Evolutionary conservation across 2,113 vertebrate species (phyloP), one percentile per base, ranked within the genome.

Genomic region (Indicator maculatus): DNA sequence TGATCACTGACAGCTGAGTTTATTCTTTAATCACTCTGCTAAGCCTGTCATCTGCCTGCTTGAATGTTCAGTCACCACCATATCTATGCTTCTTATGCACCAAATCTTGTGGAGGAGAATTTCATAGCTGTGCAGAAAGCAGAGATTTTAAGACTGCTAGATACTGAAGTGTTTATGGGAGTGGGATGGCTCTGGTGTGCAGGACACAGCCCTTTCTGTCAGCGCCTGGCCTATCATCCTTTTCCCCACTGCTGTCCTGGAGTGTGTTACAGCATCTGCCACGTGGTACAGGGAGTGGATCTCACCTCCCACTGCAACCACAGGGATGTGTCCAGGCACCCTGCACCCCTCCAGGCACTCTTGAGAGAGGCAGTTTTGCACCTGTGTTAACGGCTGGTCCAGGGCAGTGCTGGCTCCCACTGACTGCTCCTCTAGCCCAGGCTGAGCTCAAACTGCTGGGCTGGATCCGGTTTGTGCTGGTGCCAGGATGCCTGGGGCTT

Each of bases 361-460:
- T 12, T 30, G 44, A 36, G 44, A 55, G 60, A 58, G 45, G n/a
- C 59, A 76, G 20, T 33, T 65, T 28, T 2, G 33, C 67, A 59
- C 39, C 30, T 3, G 0, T 26, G 67, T 44, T 83, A 33, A 52
- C 1, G 3, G 38, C 44, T 38, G 61, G 28, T 39, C 63, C 0
- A 0, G 55, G 58, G 36, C 75, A 79, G 67, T 0, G 0, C 39
- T 83, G 64, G 59, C 21, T 50, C 59, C 59, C 9, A 17, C 52
- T 71, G 31, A 26, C 39, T 0, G 3, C 64, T 88, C 55, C 72
- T 90, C 61, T 0, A 1, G 64, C 53, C 72, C 2, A 1, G n/a
- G 52, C 14, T 2, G 26, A 88, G 72, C 52, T 73, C 72, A 81
- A 31, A 86, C 45, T 41, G 16, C 31, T 77, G 76, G 33, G 31